Evolutionary conservation across 2,888 invertebrate species (phyloP), one percentile per base, ranked within the genome.

Genomic region (Sphaerophoria taeniata): DNA sequence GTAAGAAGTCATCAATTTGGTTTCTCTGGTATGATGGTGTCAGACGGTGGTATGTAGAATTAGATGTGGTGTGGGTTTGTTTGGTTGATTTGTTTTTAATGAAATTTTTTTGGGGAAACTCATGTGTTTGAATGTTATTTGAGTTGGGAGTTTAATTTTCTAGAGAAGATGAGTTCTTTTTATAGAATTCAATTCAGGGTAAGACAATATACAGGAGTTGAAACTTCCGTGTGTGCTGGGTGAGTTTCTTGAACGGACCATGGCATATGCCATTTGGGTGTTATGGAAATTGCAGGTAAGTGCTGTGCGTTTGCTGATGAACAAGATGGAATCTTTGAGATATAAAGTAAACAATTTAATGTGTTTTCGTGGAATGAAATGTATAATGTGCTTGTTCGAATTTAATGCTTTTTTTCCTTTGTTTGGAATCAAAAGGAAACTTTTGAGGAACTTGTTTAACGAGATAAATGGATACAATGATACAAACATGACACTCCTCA

Each of bases 161-260:
- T 75, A 70, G 70, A 84, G 67, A 61, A 65, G 79, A 71, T 60
- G 67, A 24, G 24, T 72, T 76, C 61, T 61, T 14, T 56, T 80
- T 80, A 84, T 84, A 84, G 80, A 75, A 63, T 14, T 56, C 60
- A 34, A 49, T 79, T 79, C 65, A 34, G 70, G 71, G 70, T 72
- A 71, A 63, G 47, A 61, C 49, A 80, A 78, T 24, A 24, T 24
- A 24, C 36, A 73, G 60, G 67, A 77, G 74, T 79, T 58, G 31
- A 69, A 47, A 76, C 80, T 84, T 84, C 84, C 80, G 79, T 72
- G 67, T 84, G 49, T 75, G 63, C 33, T 51, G 14, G 51, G 14
- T 16, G 6, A 16, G 7, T 16, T 63, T 33, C 39, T 63, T 63
- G 16, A 33, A 58, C 24, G n/a, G 39, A 9, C 31, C 31, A 4